Base-by-base conservation (phyloP, 2,888 invertebrate species). In the Anticlea derivata region DNA sequence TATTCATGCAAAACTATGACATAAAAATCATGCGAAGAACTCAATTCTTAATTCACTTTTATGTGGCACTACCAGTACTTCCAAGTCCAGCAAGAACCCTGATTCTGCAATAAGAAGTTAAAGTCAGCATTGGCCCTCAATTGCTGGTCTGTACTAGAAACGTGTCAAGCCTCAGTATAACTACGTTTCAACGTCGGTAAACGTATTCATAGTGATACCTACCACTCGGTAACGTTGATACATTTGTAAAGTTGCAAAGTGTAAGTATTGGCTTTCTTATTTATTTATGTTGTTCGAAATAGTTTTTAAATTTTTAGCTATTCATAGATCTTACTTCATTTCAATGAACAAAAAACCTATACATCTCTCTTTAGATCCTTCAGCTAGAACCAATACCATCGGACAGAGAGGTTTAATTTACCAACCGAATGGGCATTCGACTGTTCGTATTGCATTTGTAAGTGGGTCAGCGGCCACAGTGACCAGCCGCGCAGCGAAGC, bases 391-490 rank as follows among this genome's bases (percentile, higher is more conserved):
- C 22, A 12, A 22, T 22, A 12, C 7, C 30, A 11, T 34, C 31
- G 22, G 12, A n/a, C 40, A 12, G 30, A 17, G 31, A 11, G 20
- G 24, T 43, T 24, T 33, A 40, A 48, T 48, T 34, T 48, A 33
- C 40, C 40, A 23, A 22, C 13, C 34, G 40, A 48, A 20, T 40
- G 48, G 34, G 20, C 17, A 12, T 27, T 7, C 22, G 30, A 5
- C 22, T n/a, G 40, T 6, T 37, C 37, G 26, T 17, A 29, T 39
- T 40, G 40, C 41, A 43, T 34, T 30, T 17, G 38, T 23, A 48
- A 48, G 34, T 48, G 34, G 48, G 48, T 48, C 47, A 37, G 47
- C 17, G 26, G 29, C 10, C 29, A 10, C 30, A 13, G 24, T 33
- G 35, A 12, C 38, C 33, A 7, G 13, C 26, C 31, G 33, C 8